Evolutionary conservation across 2,888 invertebrate genomes (phyloP).

Genomic region (Tinea pellionella): DNA sequence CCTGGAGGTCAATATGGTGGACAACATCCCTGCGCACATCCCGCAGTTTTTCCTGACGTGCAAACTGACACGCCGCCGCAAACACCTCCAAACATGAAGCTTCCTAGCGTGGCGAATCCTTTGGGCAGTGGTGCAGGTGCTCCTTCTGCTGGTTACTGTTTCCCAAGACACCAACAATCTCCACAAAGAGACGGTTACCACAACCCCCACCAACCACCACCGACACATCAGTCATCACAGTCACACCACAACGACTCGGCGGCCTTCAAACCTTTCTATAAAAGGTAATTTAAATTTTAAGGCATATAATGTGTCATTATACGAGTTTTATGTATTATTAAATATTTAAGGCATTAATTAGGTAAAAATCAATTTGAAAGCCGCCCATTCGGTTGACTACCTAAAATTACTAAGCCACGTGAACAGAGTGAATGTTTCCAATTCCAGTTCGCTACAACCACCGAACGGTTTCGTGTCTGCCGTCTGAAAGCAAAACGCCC

Average conservation of each 20-base stretch:
- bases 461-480: conserved; percentile 82
- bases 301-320: conserved; percentile 14
- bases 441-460: conserved; percentile 76
- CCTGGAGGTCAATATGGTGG: conserved; percentile 71
- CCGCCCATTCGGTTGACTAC: not conserved
- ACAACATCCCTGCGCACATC: conserved; percentile 70
- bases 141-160: conserved; percentile 65
- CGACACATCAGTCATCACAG: conserved; percentile 58
- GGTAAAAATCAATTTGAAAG: not conserved
- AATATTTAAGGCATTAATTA: not conserved
- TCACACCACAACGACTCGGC: conserved; percentile 69
- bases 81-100: conserved; percentile 94
- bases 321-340: not conserved
- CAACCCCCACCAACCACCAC: conserved; percentile 63
- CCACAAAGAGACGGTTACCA: conserved; percentile 68
- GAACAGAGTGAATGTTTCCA: conserved; percentile 51
- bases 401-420: conserved; percentile 28
- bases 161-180: conserved; percentile 63
- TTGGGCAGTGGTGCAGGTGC: conserved; percentile 74
- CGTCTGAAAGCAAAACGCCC: conserved; percentile 71
- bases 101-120: conserved; percentile 82
- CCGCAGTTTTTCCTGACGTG: conserved; percentile 86
- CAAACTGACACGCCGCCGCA: conserved; percentile 92
- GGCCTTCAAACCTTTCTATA: conserved; percentile 91
- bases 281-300: conserved; percentile 73